Conservation (phyloP, 2,797 vertebrate species). For the Notoglanidium macrostoma region DNA sequence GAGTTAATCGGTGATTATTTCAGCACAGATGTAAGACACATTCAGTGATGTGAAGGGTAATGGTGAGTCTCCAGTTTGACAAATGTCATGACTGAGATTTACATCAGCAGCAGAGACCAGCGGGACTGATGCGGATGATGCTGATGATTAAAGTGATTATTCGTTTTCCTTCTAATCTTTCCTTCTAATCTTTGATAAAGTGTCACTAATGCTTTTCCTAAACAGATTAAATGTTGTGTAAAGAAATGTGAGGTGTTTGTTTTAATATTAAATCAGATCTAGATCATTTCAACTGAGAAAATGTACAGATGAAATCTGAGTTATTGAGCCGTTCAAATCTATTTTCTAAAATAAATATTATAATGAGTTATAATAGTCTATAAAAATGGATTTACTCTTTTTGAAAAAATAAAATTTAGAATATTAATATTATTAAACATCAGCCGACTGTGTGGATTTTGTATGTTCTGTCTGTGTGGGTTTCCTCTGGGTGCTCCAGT, state of each 20-base stretch:
- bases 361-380: neutral
- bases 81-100: constrained; percentile 1
- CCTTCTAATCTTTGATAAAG: neutral
- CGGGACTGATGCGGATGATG: neutral
- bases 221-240: neutral
- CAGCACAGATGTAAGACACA: neutral
- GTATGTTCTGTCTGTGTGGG: no score
- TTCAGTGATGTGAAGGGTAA: neutral
- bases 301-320: neutral
- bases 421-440: neutral
- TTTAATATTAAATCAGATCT: no score
- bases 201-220: neutral
- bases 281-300: constrained; percentile 4
- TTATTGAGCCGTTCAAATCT: neutral
- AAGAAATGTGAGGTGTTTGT: neutral
- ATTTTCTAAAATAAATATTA: neutral
- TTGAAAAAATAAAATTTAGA: neutral
- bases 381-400: neutral
- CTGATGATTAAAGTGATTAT: neutral
- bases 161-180: neutral
- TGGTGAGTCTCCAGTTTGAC: neutral
- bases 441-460: no score
- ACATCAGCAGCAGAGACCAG: neutral
- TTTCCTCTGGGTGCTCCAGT: no score
- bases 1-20: neutral